A percentile compares a stretch with the other conserved stretches of the same genome.
Conservation (phyloP, 1,140 invertebrate genomes). For the Halesus radiatus region DNA sequence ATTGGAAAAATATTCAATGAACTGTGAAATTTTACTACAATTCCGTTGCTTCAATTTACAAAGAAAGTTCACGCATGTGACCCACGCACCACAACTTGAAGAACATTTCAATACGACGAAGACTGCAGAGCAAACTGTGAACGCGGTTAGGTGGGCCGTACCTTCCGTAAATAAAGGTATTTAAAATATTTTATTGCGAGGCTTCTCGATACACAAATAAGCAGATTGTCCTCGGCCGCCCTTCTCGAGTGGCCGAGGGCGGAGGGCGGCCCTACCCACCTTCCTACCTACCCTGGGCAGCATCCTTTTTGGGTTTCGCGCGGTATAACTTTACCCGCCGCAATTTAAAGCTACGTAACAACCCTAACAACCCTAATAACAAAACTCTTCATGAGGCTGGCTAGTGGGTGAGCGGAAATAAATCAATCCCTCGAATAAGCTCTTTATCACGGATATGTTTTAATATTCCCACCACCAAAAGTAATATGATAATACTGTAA, state of each 20-base stretch:
- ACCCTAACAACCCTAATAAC: conserved; percentile 13
- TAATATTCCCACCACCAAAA: too few species aligned
- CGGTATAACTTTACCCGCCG: conserved; percentile 28
- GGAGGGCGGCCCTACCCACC: neutral
- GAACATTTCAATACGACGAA: too few species aligned
- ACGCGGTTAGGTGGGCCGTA: conserved; percentile 4
- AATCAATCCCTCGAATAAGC: too few species aligned
- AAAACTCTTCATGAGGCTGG: neutral
- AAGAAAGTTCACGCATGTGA: too few species aligned
- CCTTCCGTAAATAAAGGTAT: conserved; percentile 37
- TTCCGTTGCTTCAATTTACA: too few species aligned
- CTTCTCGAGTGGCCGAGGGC: too few species aligned
- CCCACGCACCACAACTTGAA: too few species aligned
- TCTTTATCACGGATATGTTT: too few species aligned
- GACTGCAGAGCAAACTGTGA: too few species aligned
- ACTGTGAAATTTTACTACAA: too few species aligned
- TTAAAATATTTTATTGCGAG: conserved; percentile 27
- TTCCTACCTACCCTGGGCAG: neutral
- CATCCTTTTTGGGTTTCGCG: neutral
- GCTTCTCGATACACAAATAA: conserved; percentile 35
- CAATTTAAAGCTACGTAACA: conserved; percentile 30
- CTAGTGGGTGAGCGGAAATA: neutral
- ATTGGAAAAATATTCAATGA: too few species aligned
- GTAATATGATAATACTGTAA: too few species aligned
- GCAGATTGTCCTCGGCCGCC: neutral